Conservation (phyloP, 2,113 vertebrate species). For the Mormoops blainvillei region DNA sequence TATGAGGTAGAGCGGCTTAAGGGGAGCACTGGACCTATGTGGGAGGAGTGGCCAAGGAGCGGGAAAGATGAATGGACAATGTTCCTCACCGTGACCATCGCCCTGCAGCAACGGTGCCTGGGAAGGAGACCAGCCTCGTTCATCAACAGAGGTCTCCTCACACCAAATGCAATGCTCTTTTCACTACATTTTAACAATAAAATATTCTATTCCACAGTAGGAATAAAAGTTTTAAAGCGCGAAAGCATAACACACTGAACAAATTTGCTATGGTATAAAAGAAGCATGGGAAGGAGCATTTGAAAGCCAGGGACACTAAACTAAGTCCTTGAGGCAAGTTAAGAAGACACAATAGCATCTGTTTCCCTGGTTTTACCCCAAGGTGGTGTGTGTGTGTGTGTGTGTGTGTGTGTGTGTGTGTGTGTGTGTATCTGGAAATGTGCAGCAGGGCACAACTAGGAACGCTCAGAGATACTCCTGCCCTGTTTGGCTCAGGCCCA, state of each 20-base stretch:
- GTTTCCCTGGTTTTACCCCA: not conserved
- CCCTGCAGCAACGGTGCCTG: not conserved
- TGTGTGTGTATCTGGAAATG: not conserved
- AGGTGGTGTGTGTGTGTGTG: not conserved
- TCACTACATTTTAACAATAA: not conserved
- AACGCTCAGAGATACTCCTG: not conserved
- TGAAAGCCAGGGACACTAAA: not conserved
- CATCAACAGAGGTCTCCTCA: not conserved
- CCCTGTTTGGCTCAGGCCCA: not conserved
- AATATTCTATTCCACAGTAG: constrained; percentile 13
- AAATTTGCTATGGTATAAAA: not conserved
- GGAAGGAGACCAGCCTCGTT: not conserved
- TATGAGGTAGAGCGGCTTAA: not conserved
- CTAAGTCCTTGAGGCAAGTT: not conserved
- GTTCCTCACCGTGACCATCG: not conserved
- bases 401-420: not conserved
- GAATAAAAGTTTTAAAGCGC: constrained; percentile 35
- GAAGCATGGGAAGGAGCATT: not conserved
- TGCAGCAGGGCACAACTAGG: not conserved
- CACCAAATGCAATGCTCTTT: not conserved
- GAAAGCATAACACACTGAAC: not conserved
- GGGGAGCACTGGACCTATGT: not conserved
- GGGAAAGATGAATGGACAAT: not conserved
- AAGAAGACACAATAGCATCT: not conserved
- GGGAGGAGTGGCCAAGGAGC: not conserved